Percentiles rank a stretch among this genome's conserved stretches.
These are phyloP conservation scores for Todus mexicanus DNA, from an alignment of 2,797 vertebrate species.

Conservation along the genomic window DNA sequence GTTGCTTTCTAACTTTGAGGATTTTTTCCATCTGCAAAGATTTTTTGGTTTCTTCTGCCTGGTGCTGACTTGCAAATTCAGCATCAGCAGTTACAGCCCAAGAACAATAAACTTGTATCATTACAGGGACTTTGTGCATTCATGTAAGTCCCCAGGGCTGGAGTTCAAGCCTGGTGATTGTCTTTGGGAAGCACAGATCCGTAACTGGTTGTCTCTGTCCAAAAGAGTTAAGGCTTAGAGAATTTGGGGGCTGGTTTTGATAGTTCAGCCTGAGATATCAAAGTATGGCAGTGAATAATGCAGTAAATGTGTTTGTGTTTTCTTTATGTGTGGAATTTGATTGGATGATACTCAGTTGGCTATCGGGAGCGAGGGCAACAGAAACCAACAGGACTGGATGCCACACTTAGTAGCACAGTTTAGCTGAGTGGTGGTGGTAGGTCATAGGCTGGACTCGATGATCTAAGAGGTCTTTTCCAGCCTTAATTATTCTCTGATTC, in stretches of 20 bases:
- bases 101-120: neutral
- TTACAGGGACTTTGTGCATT: neutral
- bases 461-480: too few relatives aligned
- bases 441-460: too few relatives aligned
- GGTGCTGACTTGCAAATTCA: neutral
- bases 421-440: too few relatives aligned
- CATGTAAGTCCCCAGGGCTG: neutral
- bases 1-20: neutral
- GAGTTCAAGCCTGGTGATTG: neutral
- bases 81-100: neutral
- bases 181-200: neutral
- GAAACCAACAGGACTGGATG: neutral
- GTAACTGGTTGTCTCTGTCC: neutral
- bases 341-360: neutral
- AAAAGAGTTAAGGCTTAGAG: neutral
- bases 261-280: neutral
- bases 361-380: neutral
- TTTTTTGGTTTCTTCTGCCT: neutral
- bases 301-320: neutral
- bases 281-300: neutral
- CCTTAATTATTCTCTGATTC: too few relatives aligned
- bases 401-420: too few relatives aligned
- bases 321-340: neutral
- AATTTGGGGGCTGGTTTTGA: neutral
- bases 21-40: neutral